Evolutionary conservation across 2,113 vertebrate genomes (phyloP), one percentile per base, ranked within the genome.

Genomic region (Merops nubicus): DNA sequence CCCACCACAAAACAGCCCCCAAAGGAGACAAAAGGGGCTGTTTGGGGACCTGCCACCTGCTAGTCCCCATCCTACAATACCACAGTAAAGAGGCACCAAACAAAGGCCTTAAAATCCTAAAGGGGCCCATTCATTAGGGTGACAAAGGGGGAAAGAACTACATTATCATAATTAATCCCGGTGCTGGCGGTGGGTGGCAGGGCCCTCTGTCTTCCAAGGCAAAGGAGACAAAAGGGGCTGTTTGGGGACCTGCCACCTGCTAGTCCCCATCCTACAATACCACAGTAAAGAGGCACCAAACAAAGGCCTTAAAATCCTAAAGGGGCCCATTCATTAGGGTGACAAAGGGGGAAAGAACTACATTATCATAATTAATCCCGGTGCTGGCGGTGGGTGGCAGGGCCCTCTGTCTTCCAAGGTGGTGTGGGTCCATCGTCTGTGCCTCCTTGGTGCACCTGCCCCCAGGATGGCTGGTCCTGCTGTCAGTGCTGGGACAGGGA

Each of bases 151-250:
- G 97, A 98, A 98, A 99, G 98, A 99, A 99, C 99, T 98, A 98
- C 98, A 99, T 99, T 99, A 99, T 99, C 98, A 99, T 99, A 99
- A 99, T 99, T 98, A 99, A 98, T 99, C 98, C 98, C 67, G 86
- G 91, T 96, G 92, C 98, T 98, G 98, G 95, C 98, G 97, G 98
- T 99, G 99, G 99, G 99, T 99, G 99, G 99, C 98, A 98, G 97
- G 97, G 97, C 96, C 95, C 96, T 96, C 96, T 95, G n/a, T n/a
- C n/a, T n/a, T n/a, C n/a, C n/a, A n/a, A n/a, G n/a, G n/a, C 75
- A 84, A 96, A 93, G 90, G 97, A 98, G 98, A 98, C 97, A 98
- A 98, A 97, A 97, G 98, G 97, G 97, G 97, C 98, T 98, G 98
- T 98, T 98, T 98, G 98, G 97, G 97, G 98, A 95, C 98, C 69